Evolutionary conservation across 2,113 vertebrate species (phyloP), one percentile per base, ranked within the genome.

Genomic region (Dicaeum eximium): DNA sequence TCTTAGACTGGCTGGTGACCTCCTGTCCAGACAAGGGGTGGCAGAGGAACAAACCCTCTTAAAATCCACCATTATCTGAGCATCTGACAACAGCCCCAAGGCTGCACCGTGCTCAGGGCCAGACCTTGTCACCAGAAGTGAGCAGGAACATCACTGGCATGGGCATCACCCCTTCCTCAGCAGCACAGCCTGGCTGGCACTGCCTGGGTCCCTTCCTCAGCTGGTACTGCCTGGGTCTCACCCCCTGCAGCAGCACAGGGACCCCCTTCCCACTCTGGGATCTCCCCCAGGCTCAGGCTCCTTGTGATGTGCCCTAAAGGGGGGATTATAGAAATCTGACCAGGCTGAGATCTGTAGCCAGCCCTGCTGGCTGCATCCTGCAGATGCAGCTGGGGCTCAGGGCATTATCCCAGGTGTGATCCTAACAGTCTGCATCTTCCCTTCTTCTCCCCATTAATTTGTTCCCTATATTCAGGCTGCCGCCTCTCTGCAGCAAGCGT

Each of bases 281-380:
- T 79, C 24, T 44, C 61, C 48, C 4, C 1, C 70, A 78, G 78
- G 28, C 23, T 61, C 45, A 45, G n/a, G 17, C 9, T 37, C 35
- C n/a, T 40, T 31, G 24, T 35, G 51, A 45, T 13, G 42, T 37
- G 23, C 25, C 67, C 69, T 42, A 15, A 71, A 69, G 21, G 1
- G 1, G 9, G 5, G 2, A 42, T 27, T 48, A 2, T 0, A 51
- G 50, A 30, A 60, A 40, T 7, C 7, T 3, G 54, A 27, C 10
- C 57, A 51, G 31, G 12, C 10, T 33, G n/a, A 62, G 72, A 27
- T 56, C 54, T 4, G 6, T 1, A 18, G 37, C n/a, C 44, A 9
- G 35, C 42, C n/a, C 37, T 48, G 50, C 47, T 69, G 54, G n/a
- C 54, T 82, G 62, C 40, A 45, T 2, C 40, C 40, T 60, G 40